Evolutionary conservation across 2,888 invertebrate species (phyloP).

Genomic region (Diarsia dahlii): DNA sequence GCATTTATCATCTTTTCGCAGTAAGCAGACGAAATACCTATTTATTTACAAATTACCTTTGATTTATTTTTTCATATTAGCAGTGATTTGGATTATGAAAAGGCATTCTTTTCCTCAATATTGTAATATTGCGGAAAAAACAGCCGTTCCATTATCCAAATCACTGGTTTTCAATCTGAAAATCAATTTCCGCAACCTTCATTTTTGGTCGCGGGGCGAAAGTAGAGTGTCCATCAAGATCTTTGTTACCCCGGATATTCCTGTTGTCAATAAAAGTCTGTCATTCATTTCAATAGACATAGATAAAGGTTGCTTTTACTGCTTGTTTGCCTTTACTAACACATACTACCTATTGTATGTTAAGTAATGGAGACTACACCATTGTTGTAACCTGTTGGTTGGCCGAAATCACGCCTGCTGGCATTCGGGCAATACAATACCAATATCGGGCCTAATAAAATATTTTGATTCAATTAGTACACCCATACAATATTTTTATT

Average conservation of each 20-base stretch:
- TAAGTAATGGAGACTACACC: slow-evolving; percentile 29
- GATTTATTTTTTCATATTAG: not conserved
- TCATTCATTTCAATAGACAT: not conserved
- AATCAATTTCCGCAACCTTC: slow-evolving; percentile 24
- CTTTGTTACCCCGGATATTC: not conserved
- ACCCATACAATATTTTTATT: not conserved
- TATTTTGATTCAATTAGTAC: not conserved
- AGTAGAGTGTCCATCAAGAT: slow-evolving; percentile 6
- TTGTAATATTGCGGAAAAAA: not conserved
- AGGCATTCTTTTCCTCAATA: not conserved
- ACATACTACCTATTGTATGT: slow-evolving; percentile 38
- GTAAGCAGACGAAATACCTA: no score
- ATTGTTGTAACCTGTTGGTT: not conserved
- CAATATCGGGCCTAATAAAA: not conserved
- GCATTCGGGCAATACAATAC: not conserved
- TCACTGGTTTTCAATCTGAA: not conserved
- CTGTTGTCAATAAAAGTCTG: not conserved
- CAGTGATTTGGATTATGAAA: not conserved
- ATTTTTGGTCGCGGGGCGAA: not conserved
- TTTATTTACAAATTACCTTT: not conserved
- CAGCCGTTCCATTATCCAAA: not conserved
- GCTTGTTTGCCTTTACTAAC: slow-evolving; percentile 5
- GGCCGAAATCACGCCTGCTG: slow-evolving; percentile 4
- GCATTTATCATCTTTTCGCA: no score
- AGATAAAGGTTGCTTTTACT: slow-evolving; percentile 5